Evolutionary conservation across 1,140 invertebrate species (phyloP).

Genomic region (Chelonus insularis): DNA sequence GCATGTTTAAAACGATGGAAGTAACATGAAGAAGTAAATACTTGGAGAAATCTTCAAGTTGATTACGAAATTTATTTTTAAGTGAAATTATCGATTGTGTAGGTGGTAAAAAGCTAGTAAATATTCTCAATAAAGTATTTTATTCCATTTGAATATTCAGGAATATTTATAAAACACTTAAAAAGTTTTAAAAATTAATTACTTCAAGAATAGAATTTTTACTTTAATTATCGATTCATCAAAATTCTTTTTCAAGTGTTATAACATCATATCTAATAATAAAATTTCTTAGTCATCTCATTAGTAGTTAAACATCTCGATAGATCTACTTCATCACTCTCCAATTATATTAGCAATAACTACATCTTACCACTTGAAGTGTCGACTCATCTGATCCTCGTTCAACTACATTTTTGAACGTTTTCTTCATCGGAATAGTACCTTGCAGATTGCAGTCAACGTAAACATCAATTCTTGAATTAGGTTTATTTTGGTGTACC

Average conservation of each 20-base stretch:
- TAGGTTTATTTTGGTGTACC: constrained; percentile 61
- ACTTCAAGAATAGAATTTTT: too few species aligned
- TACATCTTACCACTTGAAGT: constrained; percentile 48
- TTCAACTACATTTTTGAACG: constrained; percentile 57
- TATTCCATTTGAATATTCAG: too few species aligned
- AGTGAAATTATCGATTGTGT: constrained; percentile 12
- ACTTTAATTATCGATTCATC: too few species aligned
- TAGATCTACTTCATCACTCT: too few species aligned
- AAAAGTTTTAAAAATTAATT: too few species aligned
- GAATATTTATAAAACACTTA: too few species aligned
- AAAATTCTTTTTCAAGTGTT: too few species aligned
- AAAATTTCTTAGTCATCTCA: too few species aligned
- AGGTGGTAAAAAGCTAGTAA: not conserved
- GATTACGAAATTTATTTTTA: constrained; percentile 24
- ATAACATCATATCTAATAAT: too few species aligned
- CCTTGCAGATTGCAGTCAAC: constrained; percentile 65
- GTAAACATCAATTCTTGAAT: constrained; percentile 62
- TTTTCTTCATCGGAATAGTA: constrained; percentile 56
- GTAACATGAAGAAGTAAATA: not conserved
- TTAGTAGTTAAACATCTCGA: too few species aligned
- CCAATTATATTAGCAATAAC: too few species aligned
- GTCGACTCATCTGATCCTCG: constrained; percentile 14
- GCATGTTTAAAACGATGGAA: not conserved
- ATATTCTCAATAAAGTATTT: too few species aligned
- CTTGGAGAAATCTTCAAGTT: constrained; percentile 10